Evolutionary conservation across 2,113 vertebrate genomes (phyloP), one percentile per base, ranked within the genome.

Genomic region (Orientallactaga bullata): DNA sequence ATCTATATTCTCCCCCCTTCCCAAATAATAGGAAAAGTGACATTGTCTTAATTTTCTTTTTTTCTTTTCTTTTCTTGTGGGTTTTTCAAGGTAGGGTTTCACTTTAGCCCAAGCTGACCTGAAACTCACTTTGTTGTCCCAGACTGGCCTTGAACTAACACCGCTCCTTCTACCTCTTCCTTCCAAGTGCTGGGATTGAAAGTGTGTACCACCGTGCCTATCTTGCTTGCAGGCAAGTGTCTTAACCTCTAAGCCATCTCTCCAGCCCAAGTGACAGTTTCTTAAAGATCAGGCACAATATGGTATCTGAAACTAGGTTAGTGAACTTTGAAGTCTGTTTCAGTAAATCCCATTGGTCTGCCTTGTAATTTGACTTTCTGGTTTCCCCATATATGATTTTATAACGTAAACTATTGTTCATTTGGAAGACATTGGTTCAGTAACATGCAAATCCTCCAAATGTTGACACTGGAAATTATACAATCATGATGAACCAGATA

Each of bases 321-420:
- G n/a, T 93, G 71, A 96, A 21, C 84, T 90, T 83, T 74, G 32
- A 65, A 63, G 55, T 92, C 10, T 61, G n/a, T 82, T 91, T 20
- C 17, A 61, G 89, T 95, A 55, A 94, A 93, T 65, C 51, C 47
- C 37, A 72, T 35, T 94, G n/a, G 51, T 74, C 37, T 68, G 2
- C 42, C 30, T 88, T 74, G 35, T 51, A 24, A 24, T 87, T 96
- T 94, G 51, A 35, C 58, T 84, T 69, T 3, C 47, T 93, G 35
- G 74, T 94, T 94, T 90, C 68, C 26, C 35, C 15, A 71, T 71
- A 28, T n/a, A 12, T 68, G 83, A 51, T 88, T 90, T 88, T 39
- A n/a, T 91, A 89, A 82, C 20, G 23, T 90, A 17, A 63, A 21
- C 32, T 69, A 28, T 68, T 69, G 28, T 39, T 93, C 76, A 79